These are phyloP conservation scores for Endotricha flammealis DNA, from an alignment of 2,888 invertebrate genomes.

Conservation along the genomic window DNA sequence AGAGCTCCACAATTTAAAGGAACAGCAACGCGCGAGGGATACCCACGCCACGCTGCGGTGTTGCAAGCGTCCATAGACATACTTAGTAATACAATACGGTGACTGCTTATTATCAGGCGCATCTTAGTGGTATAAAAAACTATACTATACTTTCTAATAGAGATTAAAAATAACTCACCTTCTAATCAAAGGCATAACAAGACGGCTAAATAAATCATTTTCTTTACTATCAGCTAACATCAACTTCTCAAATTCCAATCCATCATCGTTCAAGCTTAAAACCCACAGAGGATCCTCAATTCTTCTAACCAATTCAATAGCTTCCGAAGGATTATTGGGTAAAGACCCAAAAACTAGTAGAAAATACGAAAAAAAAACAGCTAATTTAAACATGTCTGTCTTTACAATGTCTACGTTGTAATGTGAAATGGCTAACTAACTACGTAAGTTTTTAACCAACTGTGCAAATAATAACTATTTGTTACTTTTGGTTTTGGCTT, in stretches of 20 bases:
- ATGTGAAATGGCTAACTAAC: neutral
- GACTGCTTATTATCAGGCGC: too few species aligned
- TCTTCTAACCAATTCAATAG: neutral
- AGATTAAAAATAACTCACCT: conserved; percentile 23
- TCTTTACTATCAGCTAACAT: conserved; percentile 27
- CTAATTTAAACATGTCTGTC: conserved; percentile 24
- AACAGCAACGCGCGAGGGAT: too few species aligned
- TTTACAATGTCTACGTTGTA: neutral
- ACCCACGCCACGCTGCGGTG: neutral
- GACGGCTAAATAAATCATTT: conserved; percentile 28
- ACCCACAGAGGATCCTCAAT: conserved; percentile 32
- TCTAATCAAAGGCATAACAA: conserved; percentile 22
- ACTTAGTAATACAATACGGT: neutral
- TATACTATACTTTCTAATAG: neutral
- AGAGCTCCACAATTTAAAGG: too few species aligned
- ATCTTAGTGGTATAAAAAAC: neutral
- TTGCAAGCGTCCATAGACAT: neutral
- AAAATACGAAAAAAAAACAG: conserved; percentile 14
- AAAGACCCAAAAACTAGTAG: neutral
- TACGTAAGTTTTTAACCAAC: neutral
- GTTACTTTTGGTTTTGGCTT: too few species aligned
- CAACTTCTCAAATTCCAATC: conserved; percentile 27
- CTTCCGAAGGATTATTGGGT: neutral
- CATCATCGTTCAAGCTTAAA: conserved; percentile 29
- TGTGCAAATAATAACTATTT: conserved; percentile 2